phyloP scores from a whole-genome alignment of 2,797 vertebrate species.

The Sebastes cheni region DNA sequence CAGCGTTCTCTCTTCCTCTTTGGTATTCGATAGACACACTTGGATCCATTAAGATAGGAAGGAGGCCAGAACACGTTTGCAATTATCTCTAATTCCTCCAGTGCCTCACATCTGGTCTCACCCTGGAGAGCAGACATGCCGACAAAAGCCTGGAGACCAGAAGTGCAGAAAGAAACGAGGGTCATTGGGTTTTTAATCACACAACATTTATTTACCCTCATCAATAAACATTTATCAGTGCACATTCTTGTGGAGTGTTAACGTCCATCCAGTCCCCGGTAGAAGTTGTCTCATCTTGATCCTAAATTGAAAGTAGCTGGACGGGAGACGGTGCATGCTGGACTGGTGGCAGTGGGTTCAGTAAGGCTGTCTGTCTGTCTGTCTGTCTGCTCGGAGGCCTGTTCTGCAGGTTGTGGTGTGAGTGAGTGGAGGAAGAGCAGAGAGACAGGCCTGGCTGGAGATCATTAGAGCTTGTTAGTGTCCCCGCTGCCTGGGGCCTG shows the following conservation, averaged over 20 bases:
- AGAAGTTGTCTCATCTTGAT: constrained; percentile 21
- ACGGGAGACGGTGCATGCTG: constrained; percentile 8
- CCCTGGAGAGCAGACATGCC: constrained; percentile 73
- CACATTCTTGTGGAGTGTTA: constrained; percentile 5
- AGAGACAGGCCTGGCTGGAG: constrained; percentile 73
- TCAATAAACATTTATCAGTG: constrained; percentile 11
- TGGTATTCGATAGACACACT: constrained; percentile 73
- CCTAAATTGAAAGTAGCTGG: constrained; percentile 25
- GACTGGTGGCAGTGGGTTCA: constrained; percentile 23
- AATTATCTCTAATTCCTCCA: constrained; percentile 84
- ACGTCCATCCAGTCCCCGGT: neutral
- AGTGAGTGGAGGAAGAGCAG: constrained; percentile 61
- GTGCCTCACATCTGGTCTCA: constrained; percentile 84
- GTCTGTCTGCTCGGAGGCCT: constrained; percentile 24
- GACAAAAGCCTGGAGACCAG: constrained; percentile 78
- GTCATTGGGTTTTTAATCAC: constrained; percentile 24
- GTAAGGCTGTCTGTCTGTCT: constrained; percentile 5
- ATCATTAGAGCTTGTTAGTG: constrained; percentile 78
- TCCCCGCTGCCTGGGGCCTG: constrained; percentile 60
- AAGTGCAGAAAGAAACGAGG: constrained; percentile 47
- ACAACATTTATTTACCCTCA: constrained; percentile 26
- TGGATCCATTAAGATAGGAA: constrained; percentile 85
- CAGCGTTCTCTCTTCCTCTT: constrained; percentile 53
- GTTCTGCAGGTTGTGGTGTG: constrained; percentile 46
- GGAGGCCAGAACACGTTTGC: constrained; percentile 80